Base-by-base conservation (phyloP, 2,113 vertebrate species). In the Actinemys pallida region DNA sequence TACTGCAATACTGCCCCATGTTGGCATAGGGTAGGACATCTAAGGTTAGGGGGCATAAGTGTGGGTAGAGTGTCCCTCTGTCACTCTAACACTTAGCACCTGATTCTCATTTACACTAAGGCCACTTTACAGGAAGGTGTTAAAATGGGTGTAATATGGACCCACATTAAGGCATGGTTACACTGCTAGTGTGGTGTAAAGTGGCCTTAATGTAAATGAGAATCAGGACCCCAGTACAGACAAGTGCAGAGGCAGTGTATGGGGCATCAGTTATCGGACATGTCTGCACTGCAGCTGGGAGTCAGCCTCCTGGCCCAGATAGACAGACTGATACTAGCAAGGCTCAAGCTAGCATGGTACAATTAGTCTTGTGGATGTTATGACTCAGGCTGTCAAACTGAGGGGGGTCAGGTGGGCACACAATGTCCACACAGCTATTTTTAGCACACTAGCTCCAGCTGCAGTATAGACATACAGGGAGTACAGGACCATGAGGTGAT, bases 151-250 rank as follows among this genome's bases (percentile, higher is more conserved):
- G 72, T 76, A 65, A 65, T 17, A 3, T 35, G 16, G 35, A 35
- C 31, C 16, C 82, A 86, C 92, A 87, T 95, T 91, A 89, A 86
- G 62, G 6, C 25, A 62, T 53, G 47, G 59, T 93, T 88, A 78
- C 25, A 81, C 59, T 86, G 56, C 20, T 81, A 56, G 81, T 84
- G 2, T 78, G 50, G 53, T 72, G 25, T 78, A 86, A 95, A 95
- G 80, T 57, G 90, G 14, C 59, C 12, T 0, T 80, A 54, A 86
- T 42, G 6, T 93, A 86, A 97, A 76, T 39, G 78, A 90, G 69
- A 93, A 8, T 7, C 35, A 53, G 94, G 93, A 20, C 85, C 81
- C 87, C 86, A 95, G 78, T 87, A 49, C 69, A 92, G 31, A 65
- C 62, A 65, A 65, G 35, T n/a, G 62, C 16, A 7, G 35, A 65